A percentile compares a stretch with the other conserved stretches of the same genome.
Conservation (phyloP, 2,797 vertebrate genomes). For the Anguilla pacifica region DNA sequence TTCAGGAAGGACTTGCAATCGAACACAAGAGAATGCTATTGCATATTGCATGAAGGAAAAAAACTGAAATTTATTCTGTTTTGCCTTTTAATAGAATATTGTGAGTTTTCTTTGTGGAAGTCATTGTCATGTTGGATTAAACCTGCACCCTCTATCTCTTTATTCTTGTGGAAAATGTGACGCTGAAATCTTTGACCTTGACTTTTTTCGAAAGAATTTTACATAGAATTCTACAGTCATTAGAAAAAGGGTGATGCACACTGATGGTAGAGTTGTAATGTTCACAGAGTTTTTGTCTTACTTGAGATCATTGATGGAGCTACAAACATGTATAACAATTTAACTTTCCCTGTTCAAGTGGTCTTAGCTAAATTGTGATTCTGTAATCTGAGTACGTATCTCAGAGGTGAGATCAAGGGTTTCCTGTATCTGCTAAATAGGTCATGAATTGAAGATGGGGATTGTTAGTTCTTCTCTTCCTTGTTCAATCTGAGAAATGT, state of each 20-base stretch:
- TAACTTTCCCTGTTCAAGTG: not conserved
- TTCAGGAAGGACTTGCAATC: slow-evolving; percentile 14
- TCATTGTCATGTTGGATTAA: not conserved
- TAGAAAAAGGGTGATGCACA: not conserved
- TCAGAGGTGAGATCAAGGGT: not conserved
- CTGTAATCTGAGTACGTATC: too few species aligned
- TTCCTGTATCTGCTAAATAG: not conserved
- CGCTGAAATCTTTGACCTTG: not conserved
- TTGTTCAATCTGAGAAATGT: too few species aligned
- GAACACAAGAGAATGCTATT: slow-evolving; percentile 18
- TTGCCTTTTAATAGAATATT: not conserved
- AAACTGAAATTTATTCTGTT: not conserved
- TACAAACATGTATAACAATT: not conserved
- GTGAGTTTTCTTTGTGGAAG: not conserved
- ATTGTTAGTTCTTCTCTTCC: too few species aligned
- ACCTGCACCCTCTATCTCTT: not conserved
- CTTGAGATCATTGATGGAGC: not conserved
- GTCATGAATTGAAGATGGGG: too few species aligned
- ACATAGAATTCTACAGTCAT: not conserved
- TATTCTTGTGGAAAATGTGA: not conserved
- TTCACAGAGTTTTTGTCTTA: not conserved
- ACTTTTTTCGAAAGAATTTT: not conserved
- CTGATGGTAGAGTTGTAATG: not conserved
- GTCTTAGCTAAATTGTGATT: not conserved
- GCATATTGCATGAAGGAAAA: slow-evolving; percentile 18